Conservation (phyloP, 2,113 vertebrate species). For the Casuarius casuarius region DNA sequence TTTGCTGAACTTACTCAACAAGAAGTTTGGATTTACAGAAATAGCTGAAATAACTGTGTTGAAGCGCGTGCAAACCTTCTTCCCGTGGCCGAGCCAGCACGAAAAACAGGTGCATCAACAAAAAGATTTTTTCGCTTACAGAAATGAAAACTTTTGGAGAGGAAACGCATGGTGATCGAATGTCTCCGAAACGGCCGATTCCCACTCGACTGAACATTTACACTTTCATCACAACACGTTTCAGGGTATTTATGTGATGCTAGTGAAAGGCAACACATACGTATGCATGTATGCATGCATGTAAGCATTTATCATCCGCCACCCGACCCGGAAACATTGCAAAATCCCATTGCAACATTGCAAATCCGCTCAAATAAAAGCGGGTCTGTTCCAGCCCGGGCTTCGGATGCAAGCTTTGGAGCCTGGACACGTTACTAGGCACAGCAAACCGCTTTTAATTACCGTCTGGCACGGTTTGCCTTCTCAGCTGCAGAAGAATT, state of each 20-base stretch:
- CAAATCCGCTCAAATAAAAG: neutral
- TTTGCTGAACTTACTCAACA: neutral
- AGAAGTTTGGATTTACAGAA: slow-evolving; percentile 18
- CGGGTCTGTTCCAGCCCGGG: neutral
- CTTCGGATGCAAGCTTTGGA: neutral
- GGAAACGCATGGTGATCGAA: neutral
- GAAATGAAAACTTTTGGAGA: neutral
- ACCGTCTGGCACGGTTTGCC: slow-evolving; percentile 9
- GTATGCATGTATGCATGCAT: rapidly evolving
- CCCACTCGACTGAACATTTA: neutral
- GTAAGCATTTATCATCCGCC: neutral
- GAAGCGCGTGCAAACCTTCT: neutral
- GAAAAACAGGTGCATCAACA: neutral
- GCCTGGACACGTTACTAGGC: neutral
- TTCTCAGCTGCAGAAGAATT: slow-evolving; percentile 34
- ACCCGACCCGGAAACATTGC: neutral
- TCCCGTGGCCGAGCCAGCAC: neutral
- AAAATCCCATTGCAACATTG: neutral
- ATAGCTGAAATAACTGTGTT: neutral
- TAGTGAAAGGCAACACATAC: neutral
- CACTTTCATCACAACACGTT: neutral
- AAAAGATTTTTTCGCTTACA: neutral
- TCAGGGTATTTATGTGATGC: neutral
- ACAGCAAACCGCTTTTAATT: neutral
- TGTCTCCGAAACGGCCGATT: neutral